Base-by-base conservation (phyloP, 2,113 vertebrate species). In the Picathartes gymnocephalus region DNA sequence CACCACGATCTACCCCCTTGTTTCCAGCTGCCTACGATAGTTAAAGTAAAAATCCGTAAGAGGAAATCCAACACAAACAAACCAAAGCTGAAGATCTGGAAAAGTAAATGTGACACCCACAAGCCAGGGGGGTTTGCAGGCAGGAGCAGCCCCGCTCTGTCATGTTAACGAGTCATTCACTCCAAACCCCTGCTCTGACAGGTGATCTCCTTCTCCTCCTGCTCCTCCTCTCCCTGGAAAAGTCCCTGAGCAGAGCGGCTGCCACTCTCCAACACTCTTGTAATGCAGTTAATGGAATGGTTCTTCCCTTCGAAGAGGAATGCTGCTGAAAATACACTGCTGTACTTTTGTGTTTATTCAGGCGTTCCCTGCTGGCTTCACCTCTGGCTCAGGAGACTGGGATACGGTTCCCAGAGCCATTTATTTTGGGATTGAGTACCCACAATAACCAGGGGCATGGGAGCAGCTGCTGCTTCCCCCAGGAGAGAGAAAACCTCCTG, bases 381-480 rank as follows among this genome's bases (percentile, higher is more conserved):
- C 30, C 30, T 58, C 37, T 47, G 35, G 17, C 45, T 92, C 57
- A 22, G 28, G 5, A 58, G n/a, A 17, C 50, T 14, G 11, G 90
- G 51, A 8, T 28, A 6, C 1, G 10, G 23, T 10, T 74, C 83
- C 64, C 71, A 73, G 15, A 85, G 62, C 16, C 7, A 3, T 66
- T 70, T 61, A 9, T 90, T 82, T 83, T 33, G 56, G 4, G 2
- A n/a, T 9, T 57, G 31, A 39, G 37, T 15, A 76, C 25, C 66
- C 30, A 8, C 19, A 40, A 11, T 18, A 42, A n/a, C 31, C 28
- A 13, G 10, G 1, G 22, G 13, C 56, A 17, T 0, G 0, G 25
- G 9, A 69, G 20, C 51, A 92, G 37, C 28, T 82, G 62, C 50
- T 1, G 5, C 50, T 74, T 50, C 39, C 30, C 56, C 6, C 14